phyloP scores from a whole-genome alignment of 2,113 vertebrate species.

The Paradisaea rubra region DNA sequence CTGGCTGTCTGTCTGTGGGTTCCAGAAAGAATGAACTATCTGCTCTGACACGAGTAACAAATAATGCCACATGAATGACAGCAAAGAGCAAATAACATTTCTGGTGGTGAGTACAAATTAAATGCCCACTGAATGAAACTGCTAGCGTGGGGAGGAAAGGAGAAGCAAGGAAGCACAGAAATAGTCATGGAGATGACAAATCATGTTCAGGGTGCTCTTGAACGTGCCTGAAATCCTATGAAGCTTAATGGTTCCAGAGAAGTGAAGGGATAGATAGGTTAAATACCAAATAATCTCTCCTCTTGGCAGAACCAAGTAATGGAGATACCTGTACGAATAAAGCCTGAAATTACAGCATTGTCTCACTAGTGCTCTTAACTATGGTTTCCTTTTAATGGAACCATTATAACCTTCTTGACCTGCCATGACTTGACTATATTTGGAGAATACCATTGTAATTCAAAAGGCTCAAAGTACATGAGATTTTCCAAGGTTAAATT shows the following conservation, averaged over 20 bases:
- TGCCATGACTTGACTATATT: neutral
- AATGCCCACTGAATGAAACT: neutral
- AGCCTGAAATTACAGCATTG: neutral
- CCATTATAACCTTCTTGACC: neutral
- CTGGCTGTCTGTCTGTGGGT: neutral
- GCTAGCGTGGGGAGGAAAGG: fast-evolving
- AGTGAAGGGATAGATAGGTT: neutral
- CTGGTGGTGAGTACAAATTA: neutral
- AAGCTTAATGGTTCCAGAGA: neutral
- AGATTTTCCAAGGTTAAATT: neutral
- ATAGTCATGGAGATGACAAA: neutral
- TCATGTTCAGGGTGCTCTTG: neutral
- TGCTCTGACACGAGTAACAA: neutral
- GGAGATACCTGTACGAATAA: neutral
- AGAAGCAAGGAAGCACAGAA: neutral
- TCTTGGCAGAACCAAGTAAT: neutral
- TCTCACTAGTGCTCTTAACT: neutral
- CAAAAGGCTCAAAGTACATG: neutral
- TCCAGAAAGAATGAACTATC: neutral
- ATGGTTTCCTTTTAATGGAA: neutral
- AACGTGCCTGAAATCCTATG: neutral
- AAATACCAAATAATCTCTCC: neutral
- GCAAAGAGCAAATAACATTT: neutral
- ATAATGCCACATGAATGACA: neutral
- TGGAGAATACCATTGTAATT: neutral